These are phyloP conservation scores for Pipistrellus kuhlii DNA, from an alignment of 2,797 vertebrate genomes.

Conservation along the genomic window DNA sequence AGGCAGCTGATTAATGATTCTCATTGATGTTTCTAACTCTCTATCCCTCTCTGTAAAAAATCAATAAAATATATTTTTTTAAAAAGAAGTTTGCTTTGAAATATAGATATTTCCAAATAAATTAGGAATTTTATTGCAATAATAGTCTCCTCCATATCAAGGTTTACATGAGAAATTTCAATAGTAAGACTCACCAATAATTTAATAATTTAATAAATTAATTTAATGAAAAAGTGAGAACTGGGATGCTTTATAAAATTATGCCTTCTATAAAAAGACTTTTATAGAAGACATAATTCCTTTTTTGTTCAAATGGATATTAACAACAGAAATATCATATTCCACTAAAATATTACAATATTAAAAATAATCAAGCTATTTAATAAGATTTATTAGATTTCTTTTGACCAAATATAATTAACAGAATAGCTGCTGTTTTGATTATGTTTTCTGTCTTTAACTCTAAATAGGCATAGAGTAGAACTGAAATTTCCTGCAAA, in stretches of 20 bases:
- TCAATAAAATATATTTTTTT: no score
- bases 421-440: background rate
- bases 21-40: no score
- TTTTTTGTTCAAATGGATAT: slow-evolving; percentile 38
- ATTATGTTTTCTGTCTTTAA: slow-evolving; percentile 25
- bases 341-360: background rate
- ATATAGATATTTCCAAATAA: slow-evolving; percentile 38
- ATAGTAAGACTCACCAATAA: background rate
- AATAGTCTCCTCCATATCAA: slow-evolving; percentile 60
- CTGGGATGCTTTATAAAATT: slow-evolving; percentile 7
- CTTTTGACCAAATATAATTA: slow-evolving; percentile 52
- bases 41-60: no score
- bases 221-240: slow-evolving; percentile 29
- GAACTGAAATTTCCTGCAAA: background rate
- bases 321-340: background rate
- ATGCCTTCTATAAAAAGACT: slow-evolving; percentile 3
- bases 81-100: slow-evolving; percentile 39
- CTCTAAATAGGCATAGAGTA: background rate
- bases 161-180: slow-evolving; percentile 59
- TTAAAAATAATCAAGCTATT: background rate
- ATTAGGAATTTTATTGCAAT: background rate
- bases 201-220: slow-evolving; percentile 53
- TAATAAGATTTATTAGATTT: slow-evolving; percentile 51
- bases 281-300: background rate
- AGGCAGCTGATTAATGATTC: no score